Base-by-base conservation (phyloP, 2,797 vertebrate species). In the Heliangelus exortis region DNA sequence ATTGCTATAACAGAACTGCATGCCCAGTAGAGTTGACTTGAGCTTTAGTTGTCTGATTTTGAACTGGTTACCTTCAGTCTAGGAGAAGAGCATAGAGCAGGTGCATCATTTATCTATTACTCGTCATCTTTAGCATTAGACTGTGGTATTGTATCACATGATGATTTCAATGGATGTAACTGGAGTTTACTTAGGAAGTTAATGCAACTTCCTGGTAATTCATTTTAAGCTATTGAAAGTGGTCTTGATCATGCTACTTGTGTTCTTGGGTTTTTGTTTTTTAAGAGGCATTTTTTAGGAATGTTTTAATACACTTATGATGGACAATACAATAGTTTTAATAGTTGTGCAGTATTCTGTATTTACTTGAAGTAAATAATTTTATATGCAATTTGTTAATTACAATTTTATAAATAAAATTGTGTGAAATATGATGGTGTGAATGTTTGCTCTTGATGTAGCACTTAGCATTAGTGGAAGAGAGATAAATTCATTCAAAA, bases 351-450 rank as follows among this genome's bases (percentile, higher is more conserved):
- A 96, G 91, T 95, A 93, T 96, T 97, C 94, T 97, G 94, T 96
- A 92, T 97, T 97, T 97, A 97, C 95, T 97, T 97, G 97, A 97
- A 97, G 93, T 96, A 97, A 96, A 96, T 89, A 67, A 94, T 97
- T 96, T 97, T 96, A 96, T 97, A 93, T 96, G 93, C 94, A 95
- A 96, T 94, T 97, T 96, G 95, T 97, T 96, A 90, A 97, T 95
- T 92, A 92, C 87, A 90, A 74, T 96, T 96, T 95, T 97, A 94
- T 96, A 96, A 97, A 97, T 97, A 97, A 97, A 97, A 96, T 67
- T 66, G 95, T 77, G 95, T 97, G 96, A 96, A 84, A 57, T 96
- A 83, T 58, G 61, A 53, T 34, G 57, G 63, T 71, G 80, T 74
- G 65, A 88, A 83, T 78, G 92, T 62, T 84, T 95, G 81, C 88